phyloP scores from a whole-genome alignment of 2,113 vertebrate genomes.

The Mixornis gularis region DNA sequence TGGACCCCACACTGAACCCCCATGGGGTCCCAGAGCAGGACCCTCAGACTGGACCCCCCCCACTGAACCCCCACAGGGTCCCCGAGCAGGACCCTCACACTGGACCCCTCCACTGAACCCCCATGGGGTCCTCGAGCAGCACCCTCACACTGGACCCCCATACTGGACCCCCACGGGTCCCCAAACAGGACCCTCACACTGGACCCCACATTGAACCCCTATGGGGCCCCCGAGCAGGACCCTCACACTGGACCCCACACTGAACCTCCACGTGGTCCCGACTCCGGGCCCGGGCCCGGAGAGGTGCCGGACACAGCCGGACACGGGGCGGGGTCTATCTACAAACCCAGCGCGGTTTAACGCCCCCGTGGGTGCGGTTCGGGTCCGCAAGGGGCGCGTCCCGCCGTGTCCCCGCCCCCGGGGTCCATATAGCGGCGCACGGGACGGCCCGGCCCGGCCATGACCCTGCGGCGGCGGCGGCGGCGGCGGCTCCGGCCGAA shows the following conservation, averaged over 20 bases:
- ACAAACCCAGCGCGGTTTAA: background rate
- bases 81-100: no score
- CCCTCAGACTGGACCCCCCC: background rate
- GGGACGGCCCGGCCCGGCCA: conserved; percentile 15
- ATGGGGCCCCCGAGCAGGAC: no score
- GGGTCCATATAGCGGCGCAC: background rate
- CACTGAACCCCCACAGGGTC: no score
- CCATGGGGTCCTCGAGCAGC: no score
- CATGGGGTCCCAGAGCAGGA: no score
- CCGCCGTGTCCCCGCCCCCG: background rate
- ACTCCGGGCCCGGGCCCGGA: rapidly evolving
- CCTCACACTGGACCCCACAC: no score
- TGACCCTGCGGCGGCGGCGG: conserved; percentile 75
- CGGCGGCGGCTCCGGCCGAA: conserved; percentile 60
- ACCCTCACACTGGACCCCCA: no score
- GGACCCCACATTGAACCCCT: no score
- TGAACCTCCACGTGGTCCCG: background rate
- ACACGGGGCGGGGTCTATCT: rapidly evolving
- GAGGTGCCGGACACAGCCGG: background rate
- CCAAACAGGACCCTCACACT: no score
- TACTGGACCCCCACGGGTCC: no score
- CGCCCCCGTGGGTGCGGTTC: background rate
- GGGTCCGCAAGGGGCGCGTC: background rate
- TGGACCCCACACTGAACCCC: no score
- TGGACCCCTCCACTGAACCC: no score